Conservation (phyloP, 2,888 invertebrate genomes). For the Oscheius onirici region DNA sequence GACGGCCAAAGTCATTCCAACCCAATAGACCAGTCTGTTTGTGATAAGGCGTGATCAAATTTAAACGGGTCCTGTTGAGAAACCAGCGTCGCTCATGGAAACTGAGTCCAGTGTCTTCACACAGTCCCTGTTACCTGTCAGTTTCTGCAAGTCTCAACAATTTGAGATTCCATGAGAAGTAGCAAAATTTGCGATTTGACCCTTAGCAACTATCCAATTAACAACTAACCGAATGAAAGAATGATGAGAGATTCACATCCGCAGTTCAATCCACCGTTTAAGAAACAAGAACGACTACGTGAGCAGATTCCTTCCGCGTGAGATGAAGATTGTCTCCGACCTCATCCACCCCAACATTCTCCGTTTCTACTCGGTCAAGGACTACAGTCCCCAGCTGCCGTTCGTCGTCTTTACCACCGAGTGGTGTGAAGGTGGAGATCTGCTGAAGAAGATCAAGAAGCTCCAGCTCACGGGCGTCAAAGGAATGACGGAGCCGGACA, state of each 20-base stretch:
- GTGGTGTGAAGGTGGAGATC: conserved; percentile 76
- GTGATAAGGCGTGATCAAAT: too few relatives aligned
- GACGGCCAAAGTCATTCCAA: too few relatives aligned
- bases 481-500: conserved; percentile 75
- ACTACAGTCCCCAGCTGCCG: background rate
- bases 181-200: background rate
- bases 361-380: conserved; percentile 78
- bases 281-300: background rate
- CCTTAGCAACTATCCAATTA: too few relatives aligned
- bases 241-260: background rate
- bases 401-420: conserved; percentile 77
- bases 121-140: too few relatives aligned
- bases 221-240: too few relatives aligned
- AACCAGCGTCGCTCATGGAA: too few relatives aligned
- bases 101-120: too few relatives aligned
- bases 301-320: conserved; percentile 77
- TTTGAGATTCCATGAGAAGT: too few relatives aligned
- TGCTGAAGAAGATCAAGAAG: conserved; percentile 77
- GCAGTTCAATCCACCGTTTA: background rate
- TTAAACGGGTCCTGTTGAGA: too few relatives aligned
- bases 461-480: conserved; percentile 72
- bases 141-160: too few relatives aligned
- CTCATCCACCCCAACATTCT: conserved; percentile 84
- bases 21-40: too few relatives aligned
- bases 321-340: conserved; percentile 82